Conservation (phyloP, 1,140 invertebrate species). For the Drosophila lini region DNA sequence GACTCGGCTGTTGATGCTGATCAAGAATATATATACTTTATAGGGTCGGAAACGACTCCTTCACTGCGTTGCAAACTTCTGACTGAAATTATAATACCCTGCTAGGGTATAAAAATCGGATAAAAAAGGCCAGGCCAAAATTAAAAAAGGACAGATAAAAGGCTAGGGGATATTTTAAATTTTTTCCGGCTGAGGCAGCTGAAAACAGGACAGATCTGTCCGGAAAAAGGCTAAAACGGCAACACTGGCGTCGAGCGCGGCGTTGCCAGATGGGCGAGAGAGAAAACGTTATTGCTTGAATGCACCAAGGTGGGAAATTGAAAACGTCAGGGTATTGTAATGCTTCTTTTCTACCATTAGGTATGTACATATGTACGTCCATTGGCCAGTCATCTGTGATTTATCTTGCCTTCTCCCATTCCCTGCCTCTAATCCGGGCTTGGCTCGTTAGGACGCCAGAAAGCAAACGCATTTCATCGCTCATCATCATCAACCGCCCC, state of each 20-base stretch:
- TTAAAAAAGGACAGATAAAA: no score
- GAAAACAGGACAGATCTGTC: no score
- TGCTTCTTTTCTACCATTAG: slow-evolving; percentile 2
- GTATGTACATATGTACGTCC: not conserved
- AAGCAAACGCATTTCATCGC: slow-evolving; percentile 71
- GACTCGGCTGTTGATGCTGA: no score
- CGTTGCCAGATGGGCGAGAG: slow-evolving; percentile 51
- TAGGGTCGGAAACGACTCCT: no score
- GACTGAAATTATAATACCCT: no score
- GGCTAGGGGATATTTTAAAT: no score
- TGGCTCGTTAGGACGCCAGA: slow-evolving; percentile 72
- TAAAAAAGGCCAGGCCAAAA: no score
- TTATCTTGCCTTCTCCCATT: slow-evolving; percentile 27
- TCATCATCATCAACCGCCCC: slow-evolving; percentile 68
- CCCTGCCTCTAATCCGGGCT: slow-evolving; percentile 9
- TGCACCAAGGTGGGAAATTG: slow-evolving; percentile 16
- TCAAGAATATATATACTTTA: no score
- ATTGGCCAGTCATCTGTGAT: slow-evolving; percentile 35
- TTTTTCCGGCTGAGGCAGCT: no score
- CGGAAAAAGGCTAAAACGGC: no score
- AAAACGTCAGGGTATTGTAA: not conserved
- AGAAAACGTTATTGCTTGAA: slow-evolving; percentile 25
- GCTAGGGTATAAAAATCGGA: no score
- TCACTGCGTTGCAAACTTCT: no score
- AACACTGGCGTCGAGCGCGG: not conserved